A percentile compares a stretch with the other conserved stretches of the same genome.
These are phyloP conservation scores for Pristionchus japonicus DNA, from an alignment of 2,888 invertebrate species.

Conservation along the genomic window DNA sequence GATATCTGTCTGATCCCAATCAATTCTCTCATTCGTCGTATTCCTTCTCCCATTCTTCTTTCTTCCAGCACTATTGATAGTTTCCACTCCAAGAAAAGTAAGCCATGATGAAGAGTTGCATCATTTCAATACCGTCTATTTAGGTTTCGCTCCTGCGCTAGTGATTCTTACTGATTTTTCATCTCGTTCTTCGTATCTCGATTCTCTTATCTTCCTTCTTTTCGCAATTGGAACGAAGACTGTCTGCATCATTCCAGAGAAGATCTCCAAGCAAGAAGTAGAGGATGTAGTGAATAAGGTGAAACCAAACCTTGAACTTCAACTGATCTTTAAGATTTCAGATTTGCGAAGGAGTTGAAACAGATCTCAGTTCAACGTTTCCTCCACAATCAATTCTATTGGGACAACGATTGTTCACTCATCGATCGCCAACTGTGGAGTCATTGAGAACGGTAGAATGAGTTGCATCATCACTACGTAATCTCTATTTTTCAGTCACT, in stretches of 20 bases:
- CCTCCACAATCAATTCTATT: slow-evolving; percentile 6
- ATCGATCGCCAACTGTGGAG: not conserved
- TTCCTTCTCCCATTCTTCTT: slow-evolving; percentile 21
- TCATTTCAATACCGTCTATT: not conserved
- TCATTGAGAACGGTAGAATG: not conserved
- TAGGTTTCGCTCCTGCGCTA: not conserved
- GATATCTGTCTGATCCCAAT: not conserved
- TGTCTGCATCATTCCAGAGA: not conserved
- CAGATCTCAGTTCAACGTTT: not conserved
- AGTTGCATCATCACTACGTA: not conserved
- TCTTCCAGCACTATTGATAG: not conserved
- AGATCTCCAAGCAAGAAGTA: not conserved
- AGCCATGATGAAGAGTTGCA: not conserved
- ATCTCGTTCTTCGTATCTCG: not conserved
- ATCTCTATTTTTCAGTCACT: not conserved
- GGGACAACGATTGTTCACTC: slow-evolving; percentile 1
- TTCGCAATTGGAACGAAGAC: slow-evolving; percentile 1
- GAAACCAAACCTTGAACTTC: no score
- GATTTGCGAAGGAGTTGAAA: not conserved
- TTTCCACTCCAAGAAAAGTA: not conserved
- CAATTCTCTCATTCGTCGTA: not conserved
- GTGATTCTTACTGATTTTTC: not conserved
- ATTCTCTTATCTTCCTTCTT: slow-evolving; percentile 12
- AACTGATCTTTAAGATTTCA: no score
- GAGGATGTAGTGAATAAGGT: slow-evolving; percentile 15